phyloP scores from a whole-genome alignment of 2,113 vertebrate species.

The Todiramphus chloris region DNA sequence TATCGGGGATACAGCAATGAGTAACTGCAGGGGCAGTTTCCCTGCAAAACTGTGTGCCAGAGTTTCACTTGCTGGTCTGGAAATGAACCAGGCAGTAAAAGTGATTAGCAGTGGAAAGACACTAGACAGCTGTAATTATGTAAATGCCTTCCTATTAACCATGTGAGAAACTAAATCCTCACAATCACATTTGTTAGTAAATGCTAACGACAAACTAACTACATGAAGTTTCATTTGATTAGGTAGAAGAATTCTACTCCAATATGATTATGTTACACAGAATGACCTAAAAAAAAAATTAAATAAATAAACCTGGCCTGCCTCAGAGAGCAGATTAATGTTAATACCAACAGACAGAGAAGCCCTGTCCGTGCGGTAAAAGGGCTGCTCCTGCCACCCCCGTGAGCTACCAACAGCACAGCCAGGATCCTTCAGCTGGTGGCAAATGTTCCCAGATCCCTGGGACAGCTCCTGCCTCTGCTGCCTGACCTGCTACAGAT shows the following conservation, averaged over 20 bases:
- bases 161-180: conserved; percentile 75
- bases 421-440: background rate
- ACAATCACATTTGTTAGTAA: conserved; percentile 76
- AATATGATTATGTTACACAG: conserved; percentile 73
- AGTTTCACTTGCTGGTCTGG: conserved; percentile 67
- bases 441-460: background rate
- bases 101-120: conserved; percentile 73
- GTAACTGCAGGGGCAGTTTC: background rate
- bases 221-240: conserved; percentile 74
- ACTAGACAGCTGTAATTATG: conserved; percentile 78
- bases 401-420: background rate
- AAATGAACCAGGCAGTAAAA: conserved; percentile 71
- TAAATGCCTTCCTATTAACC: conserved; percentile 78
- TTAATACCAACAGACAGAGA: background rate
- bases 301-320: background rate
- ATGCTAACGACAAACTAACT: conserved; percentile 79
- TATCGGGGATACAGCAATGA: background rate
- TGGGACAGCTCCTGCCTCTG: background rate
- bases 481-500: background rate
- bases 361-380: background rate
- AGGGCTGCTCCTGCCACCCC: background rate
- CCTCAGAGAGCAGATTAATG: conserved; percentile 18
- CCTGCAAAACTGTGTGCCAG: conserved; percentile 41
- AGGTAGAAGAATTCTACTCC: conserved; percentile 72
- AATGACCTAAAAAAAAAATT: conserved; percentile 15